Evolutionary conservation across 2,888 invertebrate species (phyloP), one percentile per base, ranked within the genome.

Genomic region (Drosophila eohydei): DNA sequence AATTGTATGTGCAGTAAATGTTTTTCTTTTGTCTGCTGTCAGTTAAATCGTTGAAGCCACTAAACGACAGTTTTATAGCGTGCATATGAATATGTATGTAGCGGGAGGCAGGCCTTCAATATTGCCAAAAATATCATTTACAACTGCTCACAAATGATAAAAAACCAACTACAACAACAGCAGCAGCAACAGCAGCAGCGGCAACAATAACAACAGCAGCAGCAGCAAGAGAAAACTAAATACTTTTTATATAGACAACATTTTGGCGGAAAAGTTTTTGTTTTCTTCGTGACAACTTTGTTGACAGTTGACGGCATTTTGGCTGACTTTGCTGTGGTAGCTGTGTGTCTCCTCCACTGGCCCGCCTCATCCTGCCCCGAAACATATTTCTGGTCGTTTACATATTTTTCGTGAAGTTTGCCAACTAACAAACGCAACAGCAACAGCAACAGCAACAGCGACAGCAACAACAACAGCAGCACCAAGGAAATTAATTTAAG

Each of bases 401-500:
- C 70, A 80, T 56, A 83, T 71, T 76, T 80, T 76, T 38, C 80
- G 52, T 59, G 62, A 79, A 78, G 67, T 78, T 71, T 74, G 40
- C 54, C 68, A 72, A 72, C 77, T 56, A 71, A 46, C 76, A 55
- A 60, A 40, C 50, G 44, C 63, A 67, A 44, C 61, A 62, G 4
- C 43, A 50, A 34, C 50, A 50, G 3, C 32, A 36, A 36, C 12
- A 36, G 4, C 43, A 50, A 34, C 50, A 50, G 3, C 32, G 12
- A 36, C 12, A 36, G 4, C 36, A 48, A 30, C n/a, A 48, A 59
- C 58, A 55, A 51, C 62, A 56, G 8, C 41, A 58, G 62, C 66
- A 55, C n/a, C 40, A 65, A 74, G 85, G 74, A 84, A 84, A 84
- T 82, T 82, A 82, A 82, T 82, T 82, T 82, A 84, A 70, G 84